Base-by-base conservation (phyloP, 2,797 vertebrate genomes). In the Peromyscus attwateri region DNA sequence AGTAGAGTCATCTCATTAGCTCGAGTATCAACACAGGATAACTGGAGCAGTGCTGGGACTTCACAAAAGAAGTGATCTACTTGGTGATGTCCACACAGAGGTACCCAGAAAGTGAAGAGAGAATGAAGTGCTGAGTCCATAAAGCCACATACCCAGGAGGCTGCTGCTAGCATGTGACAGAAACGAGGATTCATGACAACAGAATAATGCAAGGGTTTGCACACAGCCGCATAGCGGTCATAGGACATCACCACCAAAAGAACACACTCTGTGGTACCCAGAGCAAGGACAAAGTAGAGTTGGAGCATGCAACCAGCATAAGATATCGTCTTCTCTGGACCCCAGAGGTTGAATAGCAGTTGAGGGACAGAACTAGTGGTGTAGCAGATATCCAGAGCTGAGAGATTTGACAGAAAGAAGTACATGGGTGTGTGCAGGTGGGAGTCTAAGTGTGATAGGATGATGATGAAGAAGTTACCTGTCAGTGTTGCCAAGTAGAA, bases 341-440 rank as follows among this genome's bases (percentile, higher is more conserved):
- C 40, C 79, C 79, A 92, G 43, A 98, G 93, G 29, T 96, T 94
- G 0, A 83, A 52, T 8, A 98, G 87, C 23, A 96, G 29, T 29
- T 96, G 92, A 29, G 94, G 94, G 5, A 96, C 14, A 7, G 55
- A 92, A 16, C 91, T 96, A 12, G 96, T 97, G 25, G 96, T 97
- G 16, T 98, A 98, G 37, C 93, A 97, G 90, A 98, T 93, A 75
- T 97, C 98, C n/a, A 98, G 77, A 19, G 97, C 94, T 25, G 97
- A 97, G 62, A 98, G 84, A 21, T 98, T 98, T 1, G 77, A 93
- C 66, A 98, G 93, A 25, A 98, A 98, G 52, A 98, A 93, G 66
- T 98, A 98, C 98, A 98, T 97, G 12, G 95, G 97, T 1, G 84
- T 97, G 31, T 93, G 96, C 6, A 98, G 95, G 12, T 81, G 71